Base-by-base conservation (phyloP, 1,140 invertebrate genomes). In the Eubasilissa regina region DNA sequence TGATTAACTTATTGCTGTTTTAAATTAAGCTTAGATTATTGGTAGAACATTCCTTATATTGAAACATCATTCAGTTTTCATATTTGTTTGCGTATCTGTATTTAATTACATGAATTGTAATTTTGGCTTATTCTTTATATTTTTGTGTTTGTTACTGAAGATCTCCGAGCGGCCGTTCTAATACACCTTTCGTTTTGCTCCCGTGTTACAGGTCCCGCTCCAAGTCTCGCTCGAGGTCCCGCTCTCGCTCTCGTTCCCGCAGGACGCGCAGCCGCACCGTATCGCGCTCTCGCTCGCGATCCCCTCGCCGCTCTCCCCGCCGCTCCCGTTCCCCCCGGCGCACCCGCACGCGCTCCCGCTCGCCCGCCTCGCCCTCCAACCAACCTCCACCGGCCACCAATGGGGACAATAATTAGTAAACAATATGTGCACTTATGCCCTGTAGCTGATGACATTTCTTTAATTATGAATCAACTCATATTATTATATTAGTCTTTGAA, bases 221-320 rank as follows among this genome's bases (percentile, higher is more conserved):
- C 81, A 89, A 86, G 84, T 89, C 85, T 64, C 83, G 85, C 51
- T 89, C 86, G 43, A 86, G 90, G 80, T 89, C 85, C 66, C 89
- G 88, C 45, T 85, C 83, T 62, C 84, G 86, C 0, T 76, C 73
- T 17, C 64, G 73, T 80, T 89, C 86, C 66, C 83, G 85, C 64
- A 87, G 85, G 53, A 86, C 85, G 55, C 89, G 87, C 45, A 85
- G 83, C 76, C 85, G 87, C 48, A 82, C 78, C 44, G 81, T 60
- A 21, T 86, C 87, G 6, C 83, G 87, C 72, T 87, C 86, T 80
- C 84, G 85, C 58, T 87, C 87, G 13, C 83, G 87, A 64, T 87
- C 86, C 81, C 84, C 85, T 35, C 86, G 86, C 10, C 83, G 87
- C 58, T 87, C 87, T 4, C 80, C 86, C 6, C 86, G 83, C 72